Percentiles rank a stretch among this genome's conserved stretches.
These are phyloP conservation scores for Trachelus troglodyta DNA, from an alignment of 2,888 invertebrate genomes.

Conservation along the genomic window DNA sequence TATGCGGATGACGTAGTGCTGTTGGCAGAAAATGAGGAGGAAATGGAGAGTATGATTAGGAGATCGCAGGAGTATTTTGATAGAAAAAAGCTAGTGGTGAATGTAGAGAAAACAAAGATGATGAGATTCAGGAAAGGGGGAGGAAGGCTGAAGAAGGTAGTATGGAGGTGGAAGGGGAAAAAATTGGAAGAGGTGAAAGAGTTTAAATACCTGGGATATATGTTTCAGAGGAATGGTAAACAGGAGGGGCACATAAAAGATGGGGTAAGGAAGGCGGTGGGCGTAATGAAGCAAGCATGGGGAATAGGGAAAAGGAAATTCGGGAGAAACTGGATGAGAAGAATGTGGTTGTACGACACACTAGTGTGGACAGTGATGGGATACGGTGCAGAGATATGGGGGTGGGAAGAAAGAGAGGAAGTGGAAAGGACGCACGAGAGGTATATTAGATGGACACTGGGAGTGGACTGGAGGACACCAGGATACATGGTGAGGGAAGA, in stretches of 20 bases:
- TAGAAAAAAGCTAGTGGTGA: neutral
- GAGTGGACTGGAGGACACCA: constrained; percentile 16
- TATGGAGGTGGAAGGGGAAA: constrained; percentile 2
- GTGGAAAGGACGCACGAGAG: constrained; percentile 12
- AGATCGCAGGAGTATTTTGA: neutral
- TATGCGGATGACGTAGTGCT: no score
- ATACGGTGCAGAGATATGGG: constrained; percentile 23
- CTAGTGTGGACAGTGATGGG: constrained; percentile 16
- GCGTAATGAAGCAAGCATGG: constrained; percentile 20
- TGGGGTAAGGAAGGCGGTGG: constrained; percentile 13
- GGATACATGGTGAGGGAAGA: constrained; percentile 14
- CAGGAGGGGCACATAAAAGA: no score
- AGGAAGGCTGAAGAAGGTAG: neutral
- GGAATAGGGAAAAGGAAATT: constrained; percentile 23
- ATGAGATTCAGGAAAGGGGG: neutral
- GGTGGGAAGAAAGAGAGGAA: constrained; percentile 18
- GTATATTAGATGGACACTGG: constrained; percentile 13
- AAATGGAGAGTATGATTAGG: no score
- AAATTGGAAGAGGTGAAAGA: constrained; percentile 10
- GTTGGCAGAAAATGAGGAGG: no score
- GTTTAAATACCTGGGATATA: constrained; percentile 21
- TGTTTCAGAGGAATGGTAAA: constrained; percentile 8
- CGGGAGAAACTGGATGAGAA: constrained; percentile 15
- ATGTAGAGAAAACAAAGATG: neutral
- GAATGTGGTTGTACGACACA: constrained; percentile 15